A percentile compares a stretch with the other conserved stretches of the same genome.
Conservation (phyloP, 2,888 invertebrate species). For the Drosophila pseudotalamancana region DNA sequence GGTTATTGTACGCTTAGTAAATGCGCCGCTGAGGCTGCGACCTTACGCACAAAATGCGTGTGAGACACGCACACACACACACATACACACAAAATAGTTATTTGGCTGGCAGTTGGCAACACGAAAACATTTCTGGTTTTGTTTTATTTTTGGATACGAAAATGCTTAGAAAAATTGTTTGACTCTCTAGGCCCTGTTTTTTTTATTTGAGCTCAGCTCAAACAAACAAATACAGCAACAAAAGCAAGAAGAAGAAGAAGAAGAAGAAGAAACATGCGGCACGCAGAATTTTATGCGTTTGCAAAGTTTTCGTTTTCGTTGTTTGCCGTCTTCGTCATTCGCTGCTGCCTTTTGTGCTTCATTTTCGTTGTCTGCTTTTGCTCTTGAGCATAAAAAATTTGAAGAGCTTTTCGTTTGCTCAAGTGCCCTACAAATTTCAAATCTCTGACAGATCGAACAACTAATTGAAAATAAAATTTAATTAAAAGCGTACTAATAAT, state of each 20-base stretch:
- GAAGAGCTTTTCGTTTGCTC: slow-evolving; percentile 21
- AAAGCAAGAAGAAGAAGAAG: too few relatives aligned
- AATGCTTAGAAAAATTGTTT: slow-evolving; percentile 38
- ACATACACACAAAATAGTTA: slow-evolving; percentile 4
- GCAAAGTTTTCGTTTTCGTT: slow-evolving; percentile 69
- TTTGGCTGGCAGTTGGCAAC: slow-evolving; percentile 41
- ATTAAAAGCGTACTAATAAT: too few relatives aligned
- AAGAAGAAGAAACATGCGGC: slow-evolving; percentile 20
- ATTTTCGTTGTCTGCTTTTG: slow-evolving; percentile 37
- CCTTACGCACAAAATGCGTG: slow-evolving; percentile 76
- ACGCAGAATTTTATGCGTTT: slow-evolving; percentile 76
- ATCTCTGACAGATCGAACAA: slow-evolving; percentile 13
- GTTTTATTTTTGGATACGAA: slow-evolving; percentile 19
- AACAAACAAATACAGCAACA: slow-evolving; percentile 47
- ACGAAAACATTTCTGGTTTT: slow-evolving; percentile 66
- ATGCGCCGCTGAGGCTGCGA: slow-evolving; percentile 65
- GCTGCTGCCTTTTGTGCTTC: slow-evolving; percentile 46
- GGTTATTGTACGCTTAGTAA: slow-evolving; percentile 62
- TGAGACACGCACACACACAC: slow-evolving; percentile 43
- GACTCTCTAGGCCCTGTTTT: slow-evolving; percentile 42
- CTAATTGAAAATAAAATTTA: slow-evolving; percentile 17
- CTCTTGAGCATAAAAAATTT: slow-evolving; percentile 23
- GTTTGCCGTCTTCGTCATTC: slow-evolving; percentile 23
- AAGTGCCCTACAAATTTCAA: slow-evolving; percentile 46
- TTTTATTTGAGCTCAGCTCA: slow-evolving; percentile 40